Conservation (phyloP, 1,140 invertebrate species). For the Thrips palmi region DNA sequence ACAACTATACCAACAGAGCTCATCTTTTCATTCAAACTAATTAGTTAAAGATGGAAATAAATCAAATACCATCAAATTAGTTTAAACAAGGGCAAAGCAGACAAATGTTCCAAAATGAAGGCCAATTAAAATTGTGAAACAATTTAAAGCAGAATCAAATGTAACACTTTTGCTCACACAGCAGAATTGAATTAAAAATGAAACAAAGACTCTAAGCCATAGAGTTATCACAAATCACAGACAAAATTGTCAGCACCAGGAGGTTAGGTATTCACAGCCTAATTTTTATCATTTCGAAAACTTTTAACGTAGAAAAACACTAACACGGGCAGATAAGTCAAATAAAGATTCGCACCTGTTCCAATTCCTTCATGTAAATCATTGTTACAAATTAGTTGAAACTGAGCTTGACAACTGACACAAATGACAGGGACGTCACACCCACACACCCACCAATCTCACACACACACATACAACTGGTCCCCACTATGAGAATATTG, state of each 20-base stretch:
- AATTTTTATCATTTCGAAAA: too few relatives aligned
- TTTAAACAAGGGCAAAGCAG: neutral
- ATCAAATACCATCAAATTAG: neutral
- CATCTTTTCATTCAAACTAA: neutral
- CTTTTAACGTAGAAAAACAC: too few relatives aligned
- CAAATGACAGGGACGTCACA: too few relatives aligned
- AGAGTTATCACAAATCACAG: neutral
- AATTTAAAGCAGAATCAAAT: neutral
- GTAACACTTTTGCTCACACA: neutral
- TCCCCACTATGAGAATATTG: too few relatives aligned
- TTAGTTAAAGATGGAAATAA: conserved; percentile 4
- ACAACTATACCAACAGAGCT: neutral
- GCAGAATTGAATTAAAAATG: neutral
- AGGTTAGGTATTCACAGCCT: too few relatives aligned
- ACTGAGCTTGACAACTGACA: too few relatives aligned
- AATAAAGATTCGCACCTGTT: conserved; percentile 14
- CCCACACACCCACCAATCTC: too few relatives aligned
- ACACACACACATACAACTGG: too few relatives aligned
- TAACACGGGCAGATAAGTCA: too few relatives aligned
- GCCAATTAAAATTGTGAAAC: neutral
- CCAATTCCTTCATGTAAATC: conserved; percentile 19
- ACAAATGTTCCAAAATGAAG: neutral
- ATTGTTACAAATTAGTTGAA: too few relatives aligned
- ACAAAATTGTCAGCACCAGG: too few relatives aligned
- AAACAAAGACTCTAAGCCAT: neutral